Base-by-base conservation (phyloP, 2,888 invertebrate genomes). In the Caenorhabditis becei region DNA sequence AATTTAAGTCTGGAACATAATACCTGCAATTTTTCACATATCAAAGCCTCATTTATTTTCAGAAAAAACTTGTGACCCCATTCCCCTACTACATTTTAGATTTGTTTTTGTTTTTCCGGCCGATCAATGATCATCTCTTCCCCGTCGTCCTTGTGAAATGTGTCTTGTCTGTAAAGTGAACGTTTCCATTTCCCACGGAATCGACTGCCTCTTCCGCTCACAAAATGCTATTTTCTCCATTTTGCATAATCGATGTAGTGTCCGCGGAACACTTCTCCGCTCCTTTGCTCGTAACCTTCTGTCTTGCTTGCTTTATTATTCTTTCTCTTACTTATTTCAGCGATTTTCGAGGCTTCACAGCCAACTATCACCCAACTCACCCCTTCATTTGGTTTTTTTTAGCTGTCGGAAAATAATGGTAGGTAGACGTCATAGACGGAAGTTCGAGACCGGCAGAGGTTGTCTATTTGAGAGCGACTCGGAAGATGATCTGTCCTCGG, bases 391-490 rank as follows among this genome's bases (percentile, higher is more conserved):
- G 7, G 14, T 62, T 35, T 63, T 32, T 74, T 74, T 63, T 65
- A 47, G 44, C 32, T 32, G 58, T 18, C n/a, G 18, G 18, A 71
- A 54, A 54, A 56, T 24, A 53, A 75, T 75, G 75, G 75, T 75
- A 44, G 37, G 72, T 74, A 32, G 58, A 51, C 3, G 4, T n/a
- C 3, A 20, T 3, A 4, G 11, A 18, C 18, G n/a, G 18, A 8
- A 35, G 5, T 10, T 35, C 7, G 47, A 47, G 20, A 61, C 11
- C 7, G 14, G 41, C 41, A 41, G 56, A 72, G 53, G 47, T 7
- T n/a, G 20, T 26, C 24, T 63, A 56, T 47, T 77, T 61, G 51
- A 83, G 83, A 84, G 83, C 66, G 83, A 84, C 37, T 82, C 82
- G 11, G 83, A 84, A 44, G 82, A 84, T 44, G 83, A 84, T 47